Evolutionary conservation across 92 coral and sea anemone species (phyloP).

Genomic region (Bergia sp.): DNA sequence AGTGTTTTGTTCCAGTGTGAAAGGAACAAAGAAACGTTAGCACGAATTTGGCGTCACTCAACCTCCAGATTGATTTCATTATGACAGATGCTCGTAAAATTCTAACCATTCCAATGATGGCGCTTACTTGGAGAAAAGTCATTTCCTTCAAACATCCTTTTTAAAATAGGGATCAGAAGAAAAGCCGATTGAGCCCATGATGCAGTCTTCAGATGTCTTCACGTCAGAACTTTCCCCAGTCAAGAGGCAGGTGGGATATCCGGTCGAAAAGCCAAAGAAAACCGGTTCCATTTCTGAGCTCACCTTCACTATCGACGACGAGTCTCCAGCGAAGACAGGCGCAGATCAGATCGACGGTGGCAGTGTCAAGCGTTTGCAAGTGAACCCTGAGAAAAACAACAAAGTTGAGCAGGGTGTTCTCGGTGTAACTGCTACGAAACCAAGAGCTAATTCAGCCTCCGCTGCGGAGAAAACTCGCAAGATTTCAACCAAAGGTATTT

Average conservation of each 20-base stretch:
- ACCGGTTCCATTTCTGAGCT: conserved; percentile 22
- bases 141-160: background rate
- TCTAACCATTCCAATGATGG: conserved; percentile 17
- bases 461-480: conserved; percentile 30
- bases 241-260: background rate
- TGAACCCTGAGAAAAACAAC: background rate
- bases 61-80: conserved; percentile 9
- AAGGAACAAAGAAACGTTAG: conserved; percentile 3
- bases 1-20: background rate
- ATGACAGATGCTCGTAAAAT: conserved; percentile 33
- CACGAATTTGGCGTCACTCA: conserved; percentile 9
- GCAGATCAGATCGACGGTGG: background rate
- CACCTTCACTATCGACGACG: conserved; percentile 38
- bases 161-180: conserved; percentile 23
- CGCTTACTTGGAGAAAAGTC: conserved; percentile 1
- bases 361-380: background rate
- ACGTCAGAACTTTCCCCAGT: conserved; percentile 35
- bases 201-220: conserved; percentile 29
- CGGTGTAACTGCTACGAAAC: background rate
- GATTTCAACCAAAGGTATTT: conserved; percentile 23
- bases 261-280: conserved; percentile 24
- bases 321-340: conserved; percentile 2
- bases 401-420: background rate
- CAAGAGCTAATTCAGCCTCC: conserved; percentile 21
- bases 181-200: conserved; percentile 25